Base-by-base conservation (phyloP, 2,797 vertebrate genomes). In the Triplophysa yarkandensis region DNA sequence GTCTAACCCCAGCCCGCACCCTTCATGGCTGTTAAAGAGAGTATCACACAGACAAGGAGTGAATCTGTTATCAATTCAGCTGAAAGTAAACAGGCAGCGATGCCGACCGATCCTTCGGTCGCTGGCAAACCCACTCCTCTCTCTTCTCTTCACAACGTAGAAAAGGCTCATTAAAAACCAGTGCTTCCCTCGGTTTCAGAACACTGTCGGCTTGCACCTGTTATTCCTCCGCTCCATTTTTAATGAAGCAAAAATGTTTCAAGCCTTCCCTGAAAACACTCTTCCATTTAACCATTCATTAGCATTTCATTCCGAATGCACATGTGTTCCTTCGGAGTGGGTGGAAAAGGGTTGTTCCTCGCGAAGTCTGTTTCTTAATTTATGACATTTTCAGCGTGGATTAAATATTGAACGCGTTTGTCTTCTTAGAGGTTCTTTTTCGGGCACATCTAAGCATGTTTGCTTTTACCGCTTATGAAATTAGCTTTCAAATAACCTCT, bases 241-340 rank as follows among this genome's bases (percentile, higher is more conserved):
- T 88, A 86, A 90, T 87, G 82, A 90, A 82, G 68, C 84, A 81
- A 85, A 89, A 87, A 83, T 77, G 61, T 64, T 86, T 77, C 16
- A 74, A 82, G 74, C 82, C 66, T 71, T 71, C 61, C 72, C 68
- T 79, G 75, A 81, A 66, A 81, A 85, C 77, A 62, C 61, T 77
- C 77, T 80, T 85, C 82, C 76, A 74, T 70, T 82, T 85, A 77
- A 83, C 73, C 69, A 64, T 75, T 73, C 71, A 66, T 81, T 83
- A 81, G 72, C 78, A 72, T 80, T 60, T 67, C 55, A 85, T 89
- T 61, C 85, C 84, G 86, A 79, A 80, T 86, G 81, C 69, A 85
- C 30, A 32, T 19, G 75, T 67, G 61, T 78, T 54, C 17, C 27
- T 41, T 68, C 25, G 68, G 61, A 46, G 67, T 77, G 69, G 62